Evolutionary conservation across 2,113 vertebrate species (phyloP).

Genomic region (Callorhinus ursinus): DNA sequence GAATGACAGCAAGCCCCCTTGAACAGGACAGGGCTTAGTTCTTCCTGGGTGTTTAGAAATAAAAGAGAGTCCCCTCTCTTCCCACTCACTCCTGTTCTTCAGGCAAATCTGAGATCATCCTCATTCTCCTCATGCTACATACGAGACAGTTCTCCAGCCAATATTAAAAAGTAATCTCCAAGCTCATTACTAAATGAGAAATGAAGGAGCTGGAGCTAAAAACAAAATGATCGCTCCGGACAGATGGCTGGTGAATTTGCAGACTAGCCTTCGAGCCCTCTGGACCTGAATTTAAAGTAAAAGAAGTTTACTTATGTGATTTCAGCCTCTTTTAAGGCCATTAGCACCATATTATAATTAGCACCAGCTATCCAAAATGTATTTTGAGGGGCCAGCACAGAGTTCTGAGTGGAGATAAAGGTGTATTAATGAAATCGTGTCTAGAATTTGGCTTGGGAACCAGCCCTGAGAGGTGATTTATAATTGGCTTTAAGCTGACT

Average conservation of each 20-base stretch:
- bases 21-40: rapidly evolving
- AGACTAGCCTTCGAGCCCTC: neutral
- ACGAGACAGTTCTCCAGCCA: neutral
- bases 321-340: neutral
- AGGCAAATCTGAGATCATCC: neutral
- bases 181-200: slow-evolving; percentile 30
- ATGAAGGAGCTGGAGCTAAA: neutral
- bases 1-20: rapidly evolving
- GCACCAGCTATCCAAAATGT: neutral
- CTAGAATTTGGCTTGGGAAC: neutral
- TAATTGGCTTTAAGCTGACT: slow-evolving; percentile 5
- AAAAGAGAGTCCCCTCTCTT: neutral
- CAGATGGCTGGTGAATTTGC: slow-evolving; percentile 26
- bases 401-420: neutral
- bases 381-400: neutral
- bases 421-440: neutral
- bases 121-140: neutral
- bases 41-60: neutral
- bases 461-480: neutral
- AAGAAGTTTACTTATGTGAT: neutral
- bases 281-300: slow-evolving; percentile 15
- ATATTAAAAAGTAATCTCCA: neutral
- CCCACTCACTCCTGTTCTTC: neutral
- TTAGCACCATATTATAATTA: neutral
- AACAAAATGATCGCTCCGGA: neutral